Evolutionary conservation across 2,113 vertebrate genomes (phyloP), one percentile per base, ranked within the genome.

Genomic region (Neolamprologus ventralis): DNA sequence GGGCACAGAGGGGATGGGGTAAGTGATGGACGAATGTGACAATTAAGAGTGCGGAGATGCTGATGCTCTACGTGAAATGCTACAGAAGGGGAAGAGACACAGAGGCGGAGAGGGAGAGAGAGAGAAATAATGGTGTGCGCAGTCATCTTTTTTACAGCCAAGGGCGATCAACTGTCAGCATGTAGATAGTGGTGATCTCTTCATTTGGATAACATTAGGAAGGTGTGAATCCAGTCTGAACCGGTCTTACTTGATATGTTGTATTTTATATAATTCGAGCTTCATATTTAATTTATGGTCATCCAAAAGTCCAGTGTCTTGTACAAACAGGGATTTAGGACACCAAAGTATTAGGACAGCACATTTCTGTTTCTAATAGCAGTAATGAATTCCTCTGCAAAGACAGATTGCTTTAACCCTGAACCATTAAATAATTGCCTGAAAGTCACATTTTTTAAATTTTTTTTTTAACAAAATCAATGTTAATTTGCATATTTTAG

Each of bases 71-170:
- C 28, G 26, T 80, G 51, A 84, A 85, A 73, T 83, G 58, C 28
- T 57, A 54, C 13, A 88, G 54, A n/a, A 21, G 58, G 47, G 81
- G 88, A 91, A n/a, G 28, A 88, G 58, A 80, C 54, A 89, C 28
- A 87, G 82, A 91, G 63, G 79, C 79, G 89, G 79, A 86, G 45
- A 82, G 21, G 51, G 45, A 45, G 35, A 82, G 57, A 89, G 19
- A 82, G 82, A 85, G 83, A 88, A 63, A 91, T 92, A 89, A 93
- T 93, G 92, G 93, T 95, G 91, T 88, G 91, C 58, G 84, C 90
- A 88, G 91, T 92, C 53, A 86, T 89, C 85, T 88, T 53, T 90
- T 86, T 68, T 91, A 90, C 45, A 88, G 88, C 88, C 31, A 45
- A 89, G 84, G 53, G 28, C 55, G 65, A 88, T 84, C 75, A 86